phyloP scores from a whole-genome alignment of 1,140 invertebrate genomes.

The Leguminivora glycinivorella region DNA sequence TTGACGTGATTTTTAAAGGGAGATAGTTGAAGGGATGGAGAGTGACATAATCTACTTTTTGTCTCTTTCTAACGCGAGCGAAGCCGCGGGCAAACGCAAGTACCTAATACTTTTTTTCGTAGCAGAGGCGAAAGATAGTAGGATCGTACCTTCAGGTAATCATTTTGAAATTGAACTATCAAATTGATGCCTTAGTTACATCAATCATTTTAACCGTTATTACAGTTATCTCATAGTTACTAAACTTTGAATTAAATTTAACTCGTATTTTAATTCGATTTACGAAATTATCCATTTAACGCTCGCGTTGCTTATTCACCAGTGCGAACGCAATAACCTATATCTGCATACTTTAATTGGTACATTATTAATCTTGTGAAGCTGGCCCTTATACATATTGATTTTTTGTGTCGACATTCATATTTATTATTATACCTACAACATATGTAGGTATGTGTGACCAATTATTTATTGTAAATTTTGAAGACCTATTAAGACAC shows the following conservation, averaged over 20 bases:
- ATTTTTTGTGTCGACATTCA: not conserved
- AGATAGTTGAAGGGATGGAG: too few relatives aligned
- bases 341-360: constrained; percentile 11
- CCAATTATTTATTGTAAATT: too few relatives aligned
- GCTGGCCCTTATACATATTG: not conserved
- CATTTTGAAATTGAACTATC: too few relatives aligned
- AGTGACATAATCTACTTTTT: too few relatives aligned
- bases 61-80: too few relatives aligned
- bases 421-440: not conserved
- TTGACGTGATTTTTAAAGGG: too few relatives aligned
- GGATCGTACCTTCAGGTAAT: too few relatives aligned
- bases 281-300: not conserved
- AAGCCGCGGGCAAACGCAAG: too few relatives aligned
- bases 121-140: too few relatives aligned
- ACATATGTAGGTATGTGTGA: not conserved
- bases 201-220: not conserved
- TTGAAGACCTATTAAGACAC: not conserved
- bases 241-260: not conserved
- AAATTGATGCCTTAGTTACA: not conserved
- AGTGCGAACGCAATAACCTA: not conserved
- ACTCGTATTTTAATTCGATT: constrained; percentile 1
- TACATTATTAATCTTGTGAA: not conserved
- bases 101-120: too few relatives aligned
- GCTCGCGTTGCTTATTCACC: not conserved
- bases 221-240: not conserved